Evolutionary conservation across 2,888 invertebrate species (phyloP).

Genomic region (Ormia ochracea): DNA sequence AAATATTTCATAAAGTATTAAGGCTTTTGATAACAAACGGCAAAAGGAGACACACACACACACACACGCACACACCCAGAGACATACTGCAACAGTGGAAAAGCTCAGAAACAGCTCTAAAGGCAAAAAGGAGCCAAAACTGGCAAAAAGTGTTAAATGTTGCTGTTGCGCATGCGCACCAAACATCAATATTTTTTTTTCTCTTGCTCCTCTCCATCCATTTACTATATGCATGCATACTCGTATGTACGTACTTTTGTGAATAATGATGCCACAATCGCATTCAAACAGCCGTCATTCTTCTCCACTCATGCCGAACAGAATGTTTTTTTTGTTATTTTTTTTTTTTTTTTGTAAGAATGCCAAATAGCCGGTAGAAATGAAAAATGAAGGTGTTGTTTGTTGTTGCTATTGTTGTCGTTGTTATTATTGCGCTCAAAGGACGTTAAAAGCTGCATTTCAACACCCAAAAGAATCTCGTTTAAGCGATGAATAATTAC

Average conservation of each 20-base stretch:
- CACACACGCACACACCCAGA: too few relatives aligned
- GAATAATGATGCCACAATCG: slow-evolving; percentile 56
- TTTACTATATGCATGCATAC: too few relatives aligned
- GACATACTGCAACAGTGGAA: too few relatives aligned
- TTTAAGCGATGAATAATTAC: slow-evolving; percentile 52
- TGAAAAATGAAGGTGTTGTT: slow-evolving; percentile 54
- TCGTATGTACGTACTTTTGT: slow-evolving; percentile 20
- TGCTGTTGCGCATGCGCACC: slow-evolving; percentile 46
- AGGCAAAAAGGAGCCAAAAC: background rate
- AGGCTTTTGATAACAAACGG: slow-evolving; percentile 43
- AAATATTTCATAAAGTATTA: slow-evolving; percentile 41
- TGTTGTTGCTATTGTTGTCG: background rate
- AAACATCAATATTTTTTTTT: slow-evolving; percentile 4
- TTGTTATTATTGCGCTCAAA: slow-evolving; percentile 9
- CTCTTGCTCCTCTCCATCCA: background rate
- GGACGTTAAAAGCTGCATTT: slow-evolving; percentile 50
- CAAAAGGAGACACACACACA: background rate
- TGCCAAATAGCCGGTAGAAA: slow-evolving; percentile 38
- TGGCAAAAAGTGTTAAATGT: slow-evolving; percentile 20
- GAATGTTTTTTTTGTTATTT: too few relatives aligned
- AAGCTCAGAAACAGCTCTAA: slow-evolving; percentile 22
- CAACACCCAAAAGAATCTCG: slow-evolving; percentile 40
- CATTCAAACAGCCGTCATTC: slow-evolving; percentile 44
- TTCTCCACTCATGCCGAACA: slow-evolving; percentile 47
- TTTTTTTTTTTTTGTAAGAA: slow-evolving; percentile 16